A percentile compares a stretch with the other conserved stretches of the same genome.
Evolutionary conservation across 2,113 vertebrate genomes (phyloP).

Genomic region (Labeo rohita): DNA sequence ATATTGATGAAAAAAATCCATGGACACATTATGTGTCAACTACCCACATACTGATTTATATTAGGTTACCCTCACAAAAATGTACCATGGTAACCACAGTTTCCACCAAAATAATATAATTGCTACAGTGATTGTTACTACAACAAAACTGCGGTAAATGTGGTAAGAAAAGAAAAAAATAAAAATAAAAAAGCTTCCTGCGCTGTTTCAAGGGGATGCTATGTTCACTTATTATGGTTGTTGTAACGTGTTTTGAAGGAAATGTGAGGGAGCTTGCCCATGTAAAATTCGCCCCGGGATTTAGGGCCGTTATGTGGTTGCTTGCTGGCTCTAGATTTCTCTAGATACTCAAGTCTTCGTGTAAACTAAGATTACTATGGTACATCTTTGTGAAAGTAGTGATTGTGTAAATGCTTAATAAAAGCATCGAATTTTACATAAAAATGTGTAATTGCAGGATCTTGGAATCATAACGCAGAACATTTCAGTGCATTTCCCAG

Average conservation of each 20-base stretch:
- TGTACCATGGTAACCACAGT: neutral
- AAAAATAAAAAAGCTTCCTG: too few relatives aligned
- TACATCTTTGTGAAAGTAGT: neutral
- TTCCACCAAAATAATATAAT: neutral
- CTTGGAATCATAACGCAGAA: neutral
- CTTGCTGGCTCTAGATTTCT: neutral
- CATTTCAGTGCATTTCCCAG: slow-evolving; percentile 12
- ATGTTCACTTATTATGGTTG: neutral
- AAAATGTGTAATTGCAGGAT: neutral
- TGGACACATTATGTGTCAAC: neutral
- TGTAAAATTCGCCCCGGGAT: too few relatives aligned
- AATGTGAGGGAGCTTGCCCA: neutral
- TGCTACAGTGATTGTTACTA: neutral
- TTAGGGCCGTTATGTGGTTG: too few relatives aligned
- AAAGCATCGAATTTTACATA: neutral
- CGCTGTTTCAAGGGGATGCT: neutral
- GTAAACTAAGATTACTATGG: neutral
- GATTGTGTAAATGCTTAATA: neutral
- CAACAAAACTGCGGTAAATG: neutral
- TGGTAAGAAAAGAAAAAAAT: neutral
- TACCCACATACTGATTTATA: neutral
- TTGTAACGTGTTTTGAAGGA: neutral
- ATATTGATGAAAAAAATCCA: neutral
- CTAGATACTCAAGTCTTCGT: neutral
- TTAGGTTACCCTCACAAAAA: neutral